Base-by-base conservation (phyloP, 1,140 invertebrate genomes). In the Drosophila cardini region DNA sequence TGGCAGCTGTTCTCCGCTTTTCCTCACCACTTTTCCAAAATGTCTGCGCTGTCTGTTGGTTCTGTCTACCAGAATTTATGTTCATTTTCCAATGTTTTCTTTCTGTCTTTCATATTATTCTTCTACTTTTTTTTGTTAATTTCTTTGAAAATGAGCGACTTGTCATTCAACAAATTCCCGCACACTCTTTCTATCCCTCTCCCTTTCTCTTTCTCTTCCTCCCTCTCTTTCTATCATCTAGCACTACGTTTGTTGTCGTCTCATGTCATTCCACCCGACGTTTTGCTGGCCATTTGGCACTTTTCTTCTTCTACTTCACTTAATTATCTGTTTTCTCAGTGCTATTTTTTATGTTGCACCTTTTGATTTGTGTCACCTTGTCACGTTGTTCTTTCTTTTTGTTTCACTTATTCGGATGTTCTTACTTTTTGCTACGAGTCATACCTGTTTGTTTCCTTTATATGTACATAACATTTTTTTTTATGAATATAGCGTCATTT, bases 121-220 rank as follows among this genome's bases (percentile, higher is more conserved):
- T 81, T 75, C 36, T 45, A 52, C 60, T 58, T 58, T 50, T 45
- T 68, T 75, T 82, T 72, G 60, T 71, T 87, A 82, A 86, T 86
- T 86, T 89, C 84, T 89, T 87, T 87, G 85, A 87, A 84, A 87
- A 87, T 87, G 84, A 84, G 84, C 84, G 84, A 87, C 84, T 87
- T 87, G 84, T 87, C 84, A 87, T 77, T 87, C 83, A 81, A 67
- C 84, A 80, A 83, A 73, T 73, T 76, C 67, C 61, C 55, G 13
- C 21, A 26, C 21, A 26, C 21, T 26, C 21, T 26, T 26, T 3
- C 21, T 26, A 21, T 21, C 21, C 21, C 21, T 26, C 21, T 26
- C 21, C 21, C 21, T 26, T 26, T 26, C 21, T 26, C 21, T 26
- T 26, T 26, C 21, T 26, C 21, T 26, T 5, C 21, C 21, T 26